Conservation (phyloP, 2,113 vertebrate genomes). For the Serilophus lunatus region DNA sequence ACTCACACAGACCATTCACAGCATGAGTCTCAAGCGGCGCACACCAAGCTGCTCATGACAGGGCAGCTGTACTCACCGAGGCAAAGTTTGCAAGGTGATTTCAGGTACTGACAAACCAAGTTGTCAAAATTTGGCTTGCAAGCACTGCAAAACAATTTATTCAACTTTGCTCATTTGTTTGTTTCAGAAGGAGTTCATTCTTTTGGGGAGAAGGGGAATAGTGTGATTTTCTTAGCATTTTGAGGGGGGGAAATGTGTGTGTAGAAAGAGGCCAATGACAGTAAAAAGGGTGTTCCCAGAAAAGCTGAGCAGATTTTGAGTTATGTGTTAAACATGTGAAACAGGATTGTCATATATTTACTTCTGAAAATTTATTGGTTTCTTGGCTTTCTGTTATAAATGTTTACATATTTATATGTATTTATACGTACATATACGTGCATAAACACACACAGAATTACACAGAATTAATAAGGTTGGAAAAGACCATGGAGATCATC, state of each 20-base stretch:
- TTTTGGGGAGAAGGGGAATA: neutral
- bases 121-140: neutral
- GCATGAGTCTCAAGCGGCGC: fast-evolving
- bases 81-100: neutral
- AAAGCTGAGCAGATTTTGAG: neutral
- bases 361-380: neutral
- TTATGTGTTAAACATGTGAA: neutral
- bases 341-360: neutral
- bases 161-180: neutral
- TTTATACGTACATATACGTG: no score
- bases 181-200: neutral
- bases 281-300: neutral
- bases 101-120: fast-evolving
- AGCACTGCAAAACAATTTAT: neutral
- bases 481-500: no score
- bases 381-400: neutral
- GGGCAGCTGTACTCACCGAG: neutral
- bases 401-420: no score
- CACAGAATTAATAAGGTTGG: no score
- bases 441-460: no score
- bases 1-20: fast-evolving
- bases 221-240: neutral
- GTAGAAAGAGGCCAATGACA: neutral
- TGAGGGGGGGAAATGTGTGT: fast-evolving
- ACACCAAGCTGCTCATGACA: neutral